Evolutionary conservation across 2,797 vertebrate genomes (phyloP).

Genomic region (Eleutherodactylus coqui): DNA sequence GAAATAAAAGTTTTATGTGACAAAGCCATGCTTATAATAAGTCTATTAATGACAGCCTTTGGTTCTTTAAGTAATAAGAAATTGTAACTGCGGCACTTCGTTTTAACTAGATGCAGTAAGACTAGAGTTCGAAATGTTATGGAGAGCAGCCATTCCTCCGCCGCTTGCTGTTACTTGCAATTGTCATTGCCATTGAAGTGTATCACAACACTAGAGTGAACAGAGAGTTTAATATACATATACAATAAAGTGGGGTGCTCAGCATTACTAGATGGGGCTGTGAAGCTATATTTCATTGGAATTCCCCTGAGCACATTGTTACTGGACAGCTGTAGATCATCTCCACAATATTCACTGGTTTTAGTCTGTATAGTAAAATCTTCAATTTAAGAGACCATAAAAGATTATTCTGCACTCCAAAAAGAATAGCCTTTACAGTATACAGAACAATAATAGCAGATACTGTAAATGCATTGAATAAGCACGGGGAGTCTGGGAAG

Average conservation of each 20-base stretch:
- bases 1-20: background rate
- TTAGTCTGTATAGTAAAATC: background rate
- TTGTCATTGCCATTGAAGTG: background rate
- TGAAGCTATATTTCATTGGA: background rate
- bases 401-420: constrained; percentile 9
- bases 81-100: background rate
- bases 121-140: background rate
- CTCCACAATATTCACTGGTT: background rate
- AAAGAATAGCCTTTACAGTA: constrained; percentile 16
- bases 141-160: background rate
- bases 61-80: constrained; percentile 3
- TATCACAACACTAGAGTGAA: background rate
- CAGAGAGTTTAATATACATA: constrained; percentile 2
- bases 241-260: background rate
- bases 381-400: constrained; percentile 9
- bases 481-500: constrained; percentile 8
- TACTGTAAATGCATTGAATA: constrained; percentile 21
- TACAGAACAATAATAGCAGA: constrained; percentile 16
- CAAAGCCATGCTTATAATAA: background rate
- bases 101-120: background rate
- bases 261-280: background rate
- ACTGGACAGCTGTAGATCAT: constrained; percentile 23
- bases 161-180: background rate
- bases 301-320: background rate
- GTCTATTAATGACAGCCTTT: background rate